These are phyloP conservation scores for Drosophila anomalipes DNA, from an alignment of 2,888 invertebrate genomes.

Conservation along the genomic window DNA sequence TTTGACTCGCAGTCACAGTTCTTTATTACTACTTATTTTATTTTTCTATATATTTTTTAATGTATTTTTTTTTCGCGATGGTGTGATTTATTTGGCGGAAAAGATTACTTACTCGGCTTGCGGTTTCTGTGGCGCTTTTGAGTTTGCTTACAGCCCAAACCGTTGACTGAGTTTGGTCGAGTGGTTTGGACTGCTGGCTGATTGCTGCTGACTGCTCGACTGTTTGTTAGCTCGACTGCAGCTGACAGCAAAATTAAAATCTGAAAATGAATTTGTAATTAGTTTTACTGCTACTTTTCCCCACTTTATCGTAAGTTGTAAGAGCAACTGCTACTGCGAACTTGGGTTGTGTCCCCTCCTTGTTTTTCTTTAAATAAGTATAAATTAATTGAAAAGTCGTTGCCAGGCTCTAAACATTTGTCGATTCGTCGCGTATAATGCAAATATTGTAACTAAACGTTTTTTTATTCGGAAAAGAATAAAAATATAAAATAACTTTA, in stretches of 20 bases:
- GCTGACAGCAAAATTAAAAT: slow-evolving; percentile 83
- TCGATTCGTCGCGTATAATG: slow-evolving; percentile 17
- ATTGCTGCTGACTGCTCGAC: slow-evolving; percentile 43
- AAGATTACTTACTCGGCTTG: slow-evolving; percentile 81
- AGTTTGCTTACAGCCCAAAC: slow-evolving; percentile 19
- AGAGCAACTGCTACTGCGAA: slow-evolving; percentile 38
- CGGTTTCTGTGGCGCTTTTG: slow-evolving; percentile 54
- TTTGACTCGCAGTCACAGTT: slow-evolving; percentile 67
- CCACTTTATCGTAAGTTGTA: slow-evolving; percentile 45
- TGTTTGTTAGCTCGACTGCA: slow-evolving; percentile 53
- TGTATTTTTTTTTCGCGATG: slow-evolving; percentile 61
- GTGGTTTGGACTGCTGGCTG: slow-evolving; percentile 29
- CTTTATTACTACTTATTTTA: slow-evolving; percentile 28
- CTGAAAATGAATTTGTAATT: slow-evolving; percentile 84
- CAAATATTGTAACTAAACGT: slow-evolving; percentile 4
- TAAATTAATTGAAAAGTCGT: slow-evolving; percentile 82
- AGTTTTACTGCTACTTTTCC: slow-evolving; percentile 79
- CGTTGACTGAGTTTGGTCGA: slow-evolving; percentile 19
- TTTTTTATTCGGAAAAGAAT: not conserved
- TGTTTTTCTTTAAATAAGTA: slow-evolving; percentile 53
- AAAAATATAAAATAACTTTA: not conserved
- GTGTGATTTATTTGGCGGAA: slow-evolving; percentile 85
- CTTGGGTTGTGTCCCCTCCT: slow-evolving; percentile 10
- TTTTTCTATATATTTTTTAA: not conserved
- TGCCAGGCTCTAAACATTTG: slow-evolving; percentile 38